Evolutionary conservation across 2,888 invertebrate species (phyloP).

Genomic region (Chirona hameri): DNA sequence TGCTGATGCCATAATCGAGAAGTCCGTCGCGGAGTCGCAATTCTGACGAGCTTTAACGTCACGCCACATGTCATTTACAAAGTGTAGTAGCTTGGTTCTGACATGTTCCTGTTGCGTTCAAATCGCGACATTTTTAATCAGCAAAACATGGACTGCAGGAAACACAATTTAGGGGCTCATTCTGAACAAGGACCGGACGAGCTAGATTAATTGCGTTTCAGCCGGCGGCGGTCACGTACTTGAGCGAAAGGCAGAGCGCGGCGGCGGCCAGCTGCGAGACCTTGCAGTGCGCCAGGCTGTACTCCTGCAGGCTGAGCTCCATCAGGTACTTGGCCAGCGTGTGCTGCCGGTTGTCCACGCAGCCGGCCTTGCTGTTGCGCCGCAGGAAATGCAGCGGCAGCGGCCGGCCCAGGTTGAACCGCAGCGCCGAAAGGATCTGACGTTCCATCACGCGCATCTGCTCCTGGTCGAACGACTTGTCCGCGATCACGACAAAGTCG

Average conservation of each 20-base stretch:
- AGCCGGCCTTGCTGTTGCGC: conserved; percentile 40
- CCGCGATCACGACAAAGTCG: conserved; percentile 89
- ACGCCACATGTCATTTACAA: no score
- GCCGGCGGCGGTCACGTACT: conserved; percentile 44
- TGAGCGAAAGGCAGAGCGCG: conserved; percentile 69
- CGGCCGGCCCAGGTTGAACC: conserved; percentile 79
- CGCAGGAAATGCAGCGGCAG: conserved; percentile 84
- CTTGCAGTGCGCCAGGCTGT: conserved; percentile 65
- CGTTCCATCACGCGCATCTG: conserved; percentile 81
- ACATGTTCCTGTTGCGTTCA: no score
- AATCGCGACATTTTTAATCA: no score
- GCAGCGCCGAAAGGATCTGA: conserved; percentile 67
- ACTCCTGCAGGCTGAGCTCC: conserved; percentile 77
- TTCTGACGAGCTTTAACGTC: no score
- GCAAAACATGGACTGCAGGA: no score
- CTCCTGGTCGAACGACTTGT: conserved; percentile 72
- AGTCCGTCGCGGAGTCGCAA: no score
- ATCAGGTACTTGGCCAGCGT: conserved; percentile 85
- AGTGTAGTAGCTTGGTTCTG: no score
- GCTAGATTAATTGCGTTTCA: no score
- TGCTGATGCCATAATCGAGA: no score
- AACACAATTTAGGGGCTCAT: no score
- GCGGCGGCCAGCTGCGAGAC: conserved; percentile 83
- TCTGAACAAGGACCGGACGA: no score
- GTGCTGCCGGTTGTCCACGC: conserved; percentile 57